phyloP scores from a whole-genome alignment of 2,113 vertebrate species.

The Echinops telfairi region DNA sequence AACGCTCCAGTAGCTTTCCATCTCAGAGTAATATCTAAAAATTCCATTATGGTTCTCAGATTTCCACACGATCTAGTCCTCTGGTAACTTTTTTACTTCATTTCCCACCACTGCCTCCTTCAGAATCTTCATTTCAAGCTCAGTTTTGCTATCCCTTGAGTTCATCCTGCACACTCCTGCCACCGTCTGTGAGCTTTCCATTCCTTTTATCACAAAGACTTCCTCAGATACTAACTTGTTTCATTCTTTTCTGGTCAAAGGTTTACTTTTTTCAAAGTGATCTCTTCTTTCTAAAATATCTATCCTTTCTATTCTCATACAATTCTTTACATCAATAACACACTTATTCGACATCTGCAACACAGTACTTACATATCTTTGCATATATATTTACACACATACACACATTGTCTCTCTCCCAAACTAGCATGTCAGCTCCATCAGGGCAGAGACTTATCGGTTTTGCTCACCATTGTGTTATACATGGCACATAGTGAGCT shows the following conservation, averaged over 20 bases:
- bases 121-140: neutral
- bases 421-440: no score
- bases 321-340: neutral
- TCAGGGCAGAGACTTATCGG: no score
- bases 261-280: neutral
- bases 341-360: neutral
- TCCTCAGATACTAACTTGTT: neutral
- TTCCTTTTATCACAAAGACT: neutral
- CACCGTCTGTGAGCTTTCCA: neutral
- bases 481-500: no score
- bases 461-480: no score
- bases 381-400: neutral
- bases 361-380: neutral
- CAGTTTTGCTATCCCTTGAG: slow-evolving; percentile 1
- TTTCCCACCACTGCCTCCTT: neutral
- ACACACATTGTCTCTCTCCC: no score
- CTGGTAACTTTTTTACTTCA: neutral
- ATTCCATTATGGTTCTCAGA: neutral
- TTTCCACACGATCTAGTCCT: neutral
- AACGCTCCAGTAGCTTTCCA: slow-evolving; percentile 12
- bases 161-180: neutral
- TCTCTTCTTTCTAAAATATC: no score
- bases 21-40: slow-evolving; percentile 47
- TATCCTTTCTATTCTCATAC: neutral
- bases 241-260: slow-evolving; percentile 19